Percentiles rank a stretch among this genome's conserved stretches.
These are phyloP conservation scores for Hippocampus kuda DNA, from an alignment of 2,797 vertebrate genomes.

Conservation along the genomic window DNA sequence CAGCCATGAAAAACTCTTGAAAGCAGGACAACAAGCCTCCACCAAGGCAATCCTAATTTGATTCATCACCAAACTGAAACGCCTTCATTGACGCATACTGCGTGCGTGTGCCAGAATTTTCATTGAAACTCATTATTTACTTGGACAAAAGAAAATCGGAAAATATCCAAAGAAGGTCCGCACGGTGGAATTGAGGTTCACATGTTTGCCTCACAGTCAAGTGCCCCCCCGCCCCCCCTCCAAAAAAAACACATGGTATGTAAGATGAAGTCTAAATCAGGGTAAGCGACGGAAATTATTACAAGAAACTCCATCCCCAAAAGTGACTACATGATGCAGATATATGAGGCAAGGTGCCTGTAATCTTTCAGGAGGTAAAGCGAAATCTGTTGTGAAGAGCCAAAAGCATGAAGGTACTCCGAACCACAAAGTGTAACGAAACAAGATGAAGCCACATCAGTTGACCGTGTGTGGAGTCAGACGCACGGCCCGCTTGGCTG, in stretches of 20 bases:
- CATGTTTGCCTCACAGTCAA: background rate
- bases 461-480: conserved; percentile 37
- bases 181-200: too few relatives aligned
- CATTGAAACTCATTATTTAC: too few relatives aligned
- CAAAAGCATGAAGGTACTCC: conserved; percentile 13
- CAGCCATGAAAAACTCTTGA: background rate
- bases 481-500: conserved; percentile 23
- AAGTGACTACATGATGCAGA: background rate
- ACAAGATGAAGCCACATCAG: conserved; percentile 23
- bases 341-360: background rate
- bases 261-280: background rate
- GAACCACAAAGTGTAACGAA: conserved; percentile 26
- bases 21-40: background rate
- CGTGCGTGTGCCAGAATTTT: too few relatives aligned
- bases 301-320: background rate
- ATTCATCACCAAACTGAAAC: background rate
- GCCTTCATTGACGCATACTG: too few relatives aligned
- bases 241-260: too few relatives aligned
- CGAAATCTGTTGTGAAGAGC: background rate
- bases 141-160: too few relatives aligned
- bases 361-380: background rate
- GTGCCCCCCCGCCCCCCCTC: too few relatives aligned
- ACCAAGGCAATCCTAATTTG: background rate
- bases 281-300: background rate
- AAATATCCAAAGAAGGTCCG: too few relatives aligned